Evolutionary conservation across 2,888 invertebrate genomes (phyloP), one percentile per base, ranked within the genome.

Genomic region (Pheosia tremula): DNA sequence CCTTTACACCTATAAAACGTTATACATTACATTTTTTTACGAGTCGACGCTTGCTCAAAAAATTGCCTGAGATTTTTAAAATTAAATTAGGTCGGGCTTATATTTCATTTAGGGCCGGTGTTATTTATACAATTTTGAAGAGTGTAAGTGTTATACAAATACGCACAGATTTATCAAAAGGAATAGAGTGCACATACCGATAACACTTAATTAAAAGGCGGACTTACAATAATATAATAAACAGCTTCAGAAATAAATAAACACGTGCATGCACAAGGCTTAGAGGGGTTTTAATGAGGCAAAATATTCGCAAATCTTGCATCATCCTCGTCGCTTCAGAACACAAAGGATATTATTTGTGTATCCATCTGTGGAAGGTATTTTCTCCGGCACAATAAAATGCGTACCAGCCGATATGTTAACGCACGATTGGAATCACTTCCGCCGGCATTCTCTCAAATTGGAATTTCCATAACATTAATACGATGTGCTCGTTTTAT

Each of bases 401-500:
- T n/a, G 47, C n/a, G 5, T n/a, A n/a, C n/a, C 47, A 47, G 5
- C 47, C n/a, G 47, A 47, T 47, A 47, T 47, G 47, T 47, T 47
- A n/a, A 47, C 59, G 58, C 60, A 61, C 66, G 64, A 66, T 68
- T 71, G 62, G 62, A 67, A 63, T 45, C 63, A 58, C 59, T 64
- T 57, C 55, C 24, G 24, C 24, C 55, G 45, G 54, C 49, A 60
- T 68, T 70, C 63, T 62, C 59, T 63, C 62, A 60, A 72, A 71
- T 66, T 67, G 58, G 60, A 66, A 74, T 74, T 66, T 69, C 60
- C 74, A 68, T 75, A 65, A 63, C 71, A 69, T 74, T 66, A 69
- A 45, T 43, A 53, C 41, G 3, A 47, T 6, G n/a, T 47, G n/a
- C 47, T 47, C 47, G 60, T 68, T 71, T 75, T 68, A 75, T 67